Evolutionary conservation across 2,888 invertebrate species (phyloP), one percentile per base, ranked within the genome.

Genomic region (Eurytoma adleriae): DNA sequence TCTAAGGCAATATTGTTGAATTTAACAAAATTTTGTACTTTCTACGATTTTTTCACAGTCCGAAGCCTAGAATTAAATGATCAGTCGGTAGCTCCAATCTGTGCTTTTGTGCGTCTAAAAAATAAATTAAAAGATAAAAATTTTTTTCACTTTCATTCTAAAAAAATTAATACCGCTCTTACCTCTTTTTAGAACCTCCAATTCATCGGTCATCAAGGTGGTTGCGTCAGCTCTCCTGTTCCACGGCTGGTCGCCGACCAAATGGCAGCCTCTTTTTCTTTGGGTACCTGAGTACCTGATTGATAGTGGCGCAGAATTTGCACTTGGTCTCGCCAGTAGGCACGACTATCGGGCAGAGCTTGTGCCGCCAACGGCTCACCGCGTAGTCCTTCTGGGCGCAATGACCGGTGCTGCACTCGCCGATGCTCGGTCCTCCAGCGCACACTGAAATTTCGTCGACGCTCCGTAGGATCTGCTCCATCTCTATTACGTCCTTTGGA

Each of bases 341-440:
- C 0, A 79, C 40, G 2, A 79, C 50, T 7, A 82, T 79, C 0
- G 82, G 82, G 54, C 82, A 82, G 13, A 79, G 70, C 52, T 82
- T 82, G 20, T 82, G 82, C 14, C 82, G 30, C 82, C 82, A 82
- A 3, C 73, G 69, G 4, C 56, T 68, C 0, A 82, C 82, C 14
- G 77, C 82, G 27, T 82, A 66, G 57, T 82, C 82, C 24, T 82
- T 79, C 18, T 79, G 79, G 4, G 82, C 82, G 40, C 79, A 79
- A 7, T 72, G 79, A 2, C 59, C 82, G 0, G 79, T 69, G 20
- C 73, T 69, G 40, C 64, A 79, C 27, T 79, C 79, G n/a, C 69
- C 77, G 3, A 77, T 73, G n/a, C 30, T 79, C 0, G 82, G 82
- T 0, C 82, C 82, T 3, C 79, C 82, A 2, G 27, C 27, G 30